Evolutionary conservation across 2,113 vertebrate species (phyloP), one percentile per base, ranked within the genome.

Genomic region (Amblyornis subalaris): DNA sequence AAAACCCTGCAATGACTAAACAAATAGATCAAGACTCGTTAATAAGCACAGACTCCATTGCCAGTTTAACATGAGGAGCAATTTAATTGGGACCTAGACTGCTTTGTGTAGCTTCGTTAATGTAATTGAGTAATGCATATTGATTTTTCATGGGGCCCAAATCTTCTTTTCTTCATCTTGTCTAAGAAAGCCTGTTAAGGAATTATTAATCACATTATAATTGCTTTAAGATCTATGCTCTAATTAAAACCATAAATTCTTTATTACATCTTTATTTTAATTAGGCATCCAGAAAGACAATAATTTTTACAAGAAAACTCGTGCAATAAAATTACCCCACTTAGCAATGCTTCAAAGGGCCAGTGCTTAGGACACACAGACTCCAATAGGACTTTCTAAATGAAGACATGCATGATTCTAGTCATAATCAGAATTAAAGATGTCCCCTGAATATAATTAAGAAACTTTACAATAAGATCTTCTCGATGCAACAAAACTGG

Each of bases 181-280:
- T 89, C 74, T 95, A 95, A 97, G 95, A 93, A 97, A 94, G 89
- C 95, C 90, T 94, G 96, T 97, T 98, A 97, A 97, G 95, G 91
- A 97, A 97, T 98, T 98, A 98, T 98, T 98, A 98, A 98, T 97
- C 96, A 97, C 83, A 42, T 20, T 67, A 95, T 97, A 98, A 98
- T 98, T 97, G 96, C 97, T 97, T 97, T 97, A 97, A 98, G 97
- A 98, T 97, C 96, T 97, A 97, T 97, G 90, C 74, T 89, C 96
- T 98, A 98, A 98, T 98, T 98, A 98, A 98, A 98, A 96, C 89
- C 84, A 96, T 97, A 97, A 98, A 97, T 97, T 98, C 94, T 98
- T 98, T 97, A 98, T 97, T 97, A 93, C 92, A 73, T 97, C 96
- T 98, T 98, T 97, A 98, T 98, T 98, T 98, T 98, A 98, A 98